Conservation (phyloP, 2,797 vertebrate genomes). For the Crax fasciolata region DNA sequence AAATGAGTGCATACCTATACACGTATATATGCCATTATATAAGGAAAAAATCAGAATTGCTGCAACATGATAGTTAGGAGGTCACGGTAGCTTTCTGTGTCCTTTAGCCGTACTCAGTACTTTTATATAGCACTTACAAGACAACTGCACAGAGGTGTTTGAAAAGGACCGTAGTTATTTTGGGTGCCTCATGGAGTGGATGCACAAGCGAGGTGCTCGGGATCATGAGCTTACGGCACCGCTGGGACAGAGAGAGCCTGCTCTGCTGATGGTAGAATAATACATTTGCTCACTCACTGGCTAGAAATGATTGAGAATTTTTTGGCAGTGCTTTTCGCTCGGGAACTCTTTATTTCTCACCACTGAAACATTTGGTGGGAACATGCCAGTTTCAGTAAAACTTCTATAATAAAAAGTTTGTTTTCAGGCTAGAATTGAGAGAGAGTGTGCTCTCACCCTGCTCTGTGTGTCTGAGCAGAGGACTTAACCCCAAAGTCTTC, state of each 20-base stretch:
- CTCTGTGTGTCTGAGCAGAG: background rate
- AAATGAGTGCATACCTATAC: background rate
- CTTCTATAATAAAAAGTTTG: slow-evolving; percentile 43
- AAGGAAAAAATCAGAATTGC: background rate
- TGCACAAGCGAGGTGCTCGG: background rate
- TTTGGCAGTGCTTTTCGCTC: slow-evolving; percentile 28
- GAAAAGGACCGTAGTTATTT: background rate
- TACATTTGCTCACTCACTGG: slow-evolving; percentile 14
- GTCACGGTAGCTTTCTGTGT: background rate
- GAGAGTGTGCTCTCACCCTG: background rate
- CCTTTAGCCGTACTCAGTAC: background rate
- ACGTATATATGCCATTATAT: too few species aligned
- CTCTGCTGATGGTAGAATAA: background rate
- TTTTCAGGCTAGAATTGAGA: slow-evolving; percentile 27
- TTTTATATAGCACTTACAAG: background rate
- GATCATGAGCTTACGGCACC: background rate
- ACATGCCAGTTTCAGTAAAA: slow-evolving; percentile 46
- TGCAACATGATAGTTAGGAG: background rate
- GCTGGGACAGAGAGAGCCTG: background rate
- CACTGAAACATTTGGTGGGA: slow-evolving; percentile 64
- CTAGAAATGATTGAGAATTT: background rate
- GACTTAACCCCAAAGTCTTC: slow-evolving; percentile 42
- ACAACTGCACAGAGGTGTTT: background rate
- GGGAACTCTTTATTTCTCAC: slow-evolving; percentile 63
- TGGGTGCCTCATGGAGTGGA: background rate